These are phyloP conservation scores for Montifringilla adamsi DNA, from an alignment of 2,113 vertebrate species.

Conservation along the genomic window DNA sequence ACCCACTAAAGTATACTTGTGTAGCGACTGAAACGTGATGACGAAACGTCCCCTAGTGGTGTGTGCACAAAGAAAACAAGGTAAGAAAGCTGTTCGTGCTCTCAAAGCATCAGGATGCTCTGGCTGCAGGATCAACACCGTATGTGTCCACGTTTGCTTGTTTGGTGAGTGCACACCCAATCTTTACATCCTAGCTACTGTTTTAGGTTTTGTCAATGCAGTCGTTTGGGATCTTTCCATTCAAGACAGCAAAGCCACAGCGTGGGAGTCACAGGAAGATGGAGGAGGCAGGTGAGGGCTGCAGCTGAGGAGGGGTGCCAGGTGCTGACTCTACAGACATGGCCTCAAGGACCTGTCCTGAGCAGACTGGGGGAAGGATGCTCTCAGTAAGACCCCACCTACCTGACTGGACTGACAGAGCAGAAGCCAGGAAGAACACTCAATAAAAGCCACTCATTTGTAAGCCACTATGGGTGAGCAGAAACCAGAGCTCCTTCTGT, in stretches of 20 bases:
- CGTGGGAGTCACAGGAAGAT: neutral
- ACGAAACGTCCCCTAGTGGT: conserved; percentile 47
- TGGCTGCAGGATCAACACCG: neutral
- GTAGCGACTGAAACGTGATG: neutral
- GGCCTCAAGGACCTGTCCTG: neutral
- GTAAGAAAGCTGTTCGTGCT: fast-evolving
- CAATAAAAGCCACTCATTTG: neutral
- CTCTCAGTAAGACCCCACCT: neutral
- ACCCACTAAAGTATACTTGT: neutral
- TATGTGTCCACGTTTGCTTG: fast-evolving
- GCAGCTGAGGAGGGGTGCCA: neutral
- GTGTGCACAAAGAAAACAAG: neutral
- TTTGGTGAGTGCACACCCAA: neutral
- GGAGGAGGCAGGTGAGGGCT: neutral
- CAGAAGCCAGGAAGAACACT: neutral
- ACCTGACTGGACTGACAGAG: neutral
- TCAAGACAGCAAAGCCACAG: neutral
- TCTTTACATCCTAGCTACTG: neutral
- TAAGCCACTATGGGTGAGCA: neutral
- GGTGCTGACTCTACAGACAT: neutral
- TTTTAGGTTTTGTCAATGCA: neutral
- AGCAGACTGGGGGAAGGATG: neutral
- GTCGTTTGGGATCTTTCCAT: neutral
- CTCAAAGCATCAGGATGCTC: neutral
- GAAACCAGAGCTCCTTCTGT: neutral